Evolutionary conservation across 2,113 vertebrate species (phyloP).

Genomic region (Cyanistes caeruleus): DNA sequence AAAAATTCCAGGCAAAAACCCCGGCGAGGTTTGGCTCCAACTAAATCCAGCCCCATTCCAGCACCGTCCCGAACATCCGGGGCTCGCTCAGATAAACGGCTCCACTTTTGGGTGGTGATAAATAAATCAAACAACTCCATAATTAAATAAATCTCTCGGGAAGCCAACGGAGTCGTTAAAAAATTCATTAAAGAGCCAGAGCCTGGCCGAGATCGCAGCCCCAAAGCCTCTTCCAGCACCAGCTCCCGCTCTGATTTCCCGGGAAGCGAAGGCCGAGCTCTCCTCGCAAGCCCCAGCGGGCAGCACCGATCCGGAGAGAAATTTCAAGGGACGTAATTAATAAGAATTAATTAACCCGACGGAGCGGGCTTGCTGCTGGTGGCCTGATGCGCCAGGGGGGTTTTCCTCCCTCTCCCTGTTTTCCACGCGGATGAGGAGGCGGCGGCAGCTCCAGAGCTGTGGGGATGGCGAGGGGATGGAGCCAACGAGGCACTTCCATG

Average conservation of each 20-base stretch:
- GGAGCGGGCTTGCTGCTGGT: neutral
- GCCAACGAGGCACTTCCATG: conserved; percentile 30
- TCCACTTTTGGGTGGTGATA: neutral
- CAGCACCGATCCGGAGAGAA: neutral
- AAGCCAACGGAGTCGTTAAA: neutral
- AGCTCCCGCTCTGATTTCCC: neutral
- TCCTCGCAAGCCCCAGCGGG: neutral
- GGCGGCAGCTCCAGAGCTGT: neutral
- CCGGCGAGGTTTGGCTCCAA: neutral
- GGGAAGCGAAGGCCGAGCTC: neutral
- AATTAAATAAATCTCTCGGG: neutral
- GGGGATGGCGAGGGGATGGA: neutral
- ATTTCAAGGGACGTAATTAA: conserved; percentile 26
- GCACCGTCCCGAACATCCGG: fast-evolving
- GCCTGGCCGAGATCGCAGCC: neutral
- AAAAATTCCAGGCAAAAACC: neutral
- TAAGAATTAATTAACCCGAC: conserved; percentile 38
- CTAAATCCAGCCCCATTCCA: neutral
- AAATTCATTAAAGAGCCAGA: neutral
- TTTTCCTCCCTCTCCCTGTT: neutral
- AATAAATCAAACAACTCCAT: neutral
- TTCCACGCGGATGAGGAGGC: neutral
- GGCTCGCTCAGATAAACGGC: neutral
- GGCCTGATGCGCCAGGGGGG: neutral
- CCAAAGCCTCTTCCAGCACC: neutral